Evolutionary conservation across 2,888 invertebrate species (phyloP).

Genomic region (Cheilosia urbana): DNA sequence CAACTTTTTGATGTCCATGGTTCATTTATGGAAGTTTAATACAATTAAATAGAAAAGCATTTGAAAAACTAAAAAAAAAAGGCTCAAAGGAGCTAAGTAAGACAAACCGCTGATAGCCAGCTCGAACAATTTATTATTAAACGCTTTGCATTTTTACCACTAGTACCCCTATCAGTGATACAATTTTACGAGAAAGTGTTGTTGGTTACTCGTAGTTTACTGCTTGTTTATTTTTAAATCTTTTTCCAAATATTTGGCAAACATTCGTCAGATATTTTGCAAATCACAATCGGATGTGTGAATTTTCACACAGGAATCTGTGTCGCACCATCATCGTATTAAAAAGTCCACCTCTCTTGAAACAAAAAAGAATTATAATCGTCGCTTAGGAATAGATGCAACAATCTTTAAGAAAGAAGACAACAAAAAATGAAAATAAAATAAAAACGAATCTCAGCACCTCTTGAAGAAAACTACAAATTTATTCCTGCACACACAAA

Average conservation of each 20-base stretch:
- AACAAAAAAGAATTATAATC: constrained; percentile 2
- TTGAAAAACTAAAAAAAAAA: too few species aligned
- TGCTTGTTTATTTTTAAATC: constrained; percentile 31
- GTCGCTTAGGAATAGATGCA: not conserved
- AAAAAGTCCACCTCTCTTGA: not conserved
- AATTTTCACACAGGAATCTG: constrained; percentile 38
- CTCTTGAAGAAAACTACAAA: constrained; percentile 46
- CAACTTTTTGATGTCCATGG: too few species aligned
- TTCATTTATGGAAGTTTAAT: too few species aligned
- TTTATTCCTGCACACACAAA: constrained; percentile 42
- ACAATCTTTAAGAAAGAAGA: not conserved
- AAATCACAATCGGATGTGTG: constrained; percentile 1
- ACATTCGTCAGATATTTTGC: not conserved
- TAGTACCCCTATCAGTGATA: too few species aligned
- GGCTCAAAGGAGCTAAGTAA: too few species aligned
- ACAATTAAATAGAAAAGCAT: too few species aligned
- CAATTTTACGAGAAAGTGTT: too few species aligned
- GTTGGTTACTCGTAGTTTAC: too few species aligned
- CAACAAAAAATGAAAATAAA: not conserved
- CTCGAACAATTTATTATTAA: too few species aligned
- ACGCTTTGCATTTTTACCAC: too few species aligned
- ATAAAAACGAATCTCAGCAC: constrained; percentile 38
- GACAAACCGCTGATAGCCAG: too few species aligned
- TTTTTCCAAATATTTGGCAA: constrained; percentile 27
- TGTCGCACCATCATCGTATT: constrained; percentile 36